These are phyloP conservation scores for Melanotaenia boesemani DNA, from an alignment of 2,797 vertebrate species.

Conservation along the genomic window DNA sequence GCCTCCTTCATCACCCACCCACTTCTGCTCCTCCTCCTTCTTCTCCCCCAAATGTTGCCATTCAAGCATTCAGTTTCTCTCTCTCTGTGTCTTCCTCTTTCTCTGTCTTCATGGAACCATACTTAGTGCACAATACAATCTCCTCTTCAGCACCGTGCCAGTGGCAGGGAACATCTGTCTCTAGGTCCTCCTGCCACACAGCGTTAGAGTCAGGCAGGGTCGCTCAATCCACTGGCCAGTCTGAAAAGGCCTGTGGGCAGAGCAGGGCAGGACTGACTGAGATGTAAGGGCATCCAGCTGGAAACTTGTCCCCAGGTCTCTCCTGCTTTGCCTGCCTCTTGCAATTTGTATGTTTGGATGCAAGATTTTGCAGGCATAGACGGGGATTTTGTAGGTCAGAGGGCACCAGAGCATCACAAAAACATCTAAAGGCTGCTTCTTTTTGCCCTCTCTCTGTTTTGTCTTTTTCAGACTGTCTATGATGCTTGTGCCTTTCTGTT, in stretches of 20 bases:
- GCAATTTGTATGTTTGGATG: slow-evolving; percentile 64
- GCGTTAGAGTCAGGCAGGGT: slow-evolving; percentile 81
- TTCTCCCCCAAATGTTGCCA: slow-evolving; percentile 39
- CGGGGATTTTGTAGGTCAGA: slow-evolving; percentile 68
- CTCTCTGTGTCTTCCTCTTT: slow-evolving; percentile 28
- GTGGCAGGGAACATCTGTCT: slow-evolving; percentile 93
- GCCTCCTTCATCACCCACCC: slow-evolving; percentile 32
- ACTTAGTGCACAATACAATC: slow-evolving; percentile 41
- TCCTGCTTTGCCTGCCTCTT: slow-evolving; percentile 67
- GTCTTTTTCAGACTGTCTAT: slow-evolving; percentile 41
- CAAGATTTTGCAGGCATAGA: slow-evolving; percentile 44
- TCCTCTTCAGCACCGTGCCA: slow-evolving; percentile 76
- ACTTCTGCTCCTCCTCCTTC: slow-evolving; percentile 39
- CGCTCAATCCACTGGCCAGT: slow-evolving; percentile 68
- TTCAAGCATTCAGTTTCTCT: slow-evolving; percentile 60
- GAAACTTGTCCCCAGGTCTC: slow-evolving; percentile 75
- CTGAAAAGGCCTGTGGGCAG: slow-evolving; percentile 65
- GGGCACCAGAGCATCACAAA: slow-evolving; percentile 65
- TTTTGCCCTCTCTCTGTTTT: slow-evolving; percentile 33
- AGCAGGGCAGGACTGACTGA: slow-evolving; percentile 56
- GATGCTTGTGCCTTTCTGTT: slow-evolving; percentile 42
- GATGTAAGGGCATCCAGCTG: slow-evolving; percentile 56
- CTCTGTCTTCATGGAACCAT: slow-evolving; percentile 39
- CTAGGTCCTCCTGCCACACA: slow-evolving; percentile 82
- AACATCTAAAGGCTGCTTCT: slow-evolving; percentile 46